phyloP scores from a whole-genome alignment of 2,888 invertebrate species.

The Selenia dentaria region DNA sequence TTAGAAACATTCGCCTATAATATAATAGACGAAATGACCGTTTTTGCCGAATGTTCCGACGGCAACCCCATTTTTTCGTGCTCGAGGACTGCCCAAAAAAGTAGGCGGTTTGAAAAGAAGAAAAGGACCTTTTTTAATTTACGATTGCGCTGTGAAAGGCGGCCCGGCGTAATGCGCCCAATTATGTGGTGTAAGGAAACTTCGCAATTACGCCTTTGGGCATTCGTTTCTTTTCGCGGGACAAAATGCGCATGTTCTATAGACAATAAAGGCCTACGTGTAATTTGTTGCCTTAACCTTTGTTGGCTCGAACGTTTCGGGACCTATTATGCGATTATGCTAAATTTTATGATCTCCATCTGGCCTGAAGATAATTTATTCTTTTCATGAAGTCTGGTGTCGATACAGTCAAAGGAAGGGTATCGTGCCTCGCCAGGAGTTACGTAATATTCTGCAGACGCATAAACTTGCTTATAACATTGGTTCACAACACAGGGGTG shows the following conservation, averaged over 20 bases:
- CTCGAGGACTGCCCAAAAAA: slow-evolving; percentile 54
- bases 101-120: slow-evolving; percentile 43
- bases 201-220: slow-evolving; percentile 55
- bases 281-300: slow-evolving; percentile 62
- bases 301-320: slow-evolving; percentile 47
- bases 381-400: slow-evolving; percentile 45
- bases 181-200: slow-evolving; percentile 61
- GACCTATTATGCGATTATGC: slow-evolving; percentile 52
- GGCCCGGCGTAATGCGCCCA: slow-evolving; percentile 51
- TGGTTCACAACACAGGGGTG: slow-evolving; percentile 15
- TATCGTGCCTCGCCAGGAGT: slow-evolving; percentile 29
- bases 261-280: slow-evolving; percentile 50
- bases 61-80: slow-evolving; percentile 46
- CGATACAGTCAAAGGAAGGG: slow-evolving; percentile 21
- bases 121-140: slow-evolving; percentile 63
- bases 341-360: slow-evolving; percentile 49
- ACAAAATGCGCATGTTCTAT: slow-evolving; percentile 45
- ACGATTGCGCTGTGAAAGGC: slow-evolving; percentile 62
- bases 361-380: slow-evolving; percentile 50
- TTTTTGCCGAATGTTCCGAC: slow-evolving; percentile 29
- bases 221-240: slow-evolving; percentile 50
- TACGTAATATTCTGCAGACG: slow-evolving; percentile 29
- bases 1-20: slow-evolving; percentile 17
- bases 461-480: slow-evolving; percentile 22
- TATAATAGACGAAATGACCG: slow-evolving; percentile 35